Conservation (phyloP, 1,140 invertebrate genomes). For the Mercenaria mercenaria region DNA sequence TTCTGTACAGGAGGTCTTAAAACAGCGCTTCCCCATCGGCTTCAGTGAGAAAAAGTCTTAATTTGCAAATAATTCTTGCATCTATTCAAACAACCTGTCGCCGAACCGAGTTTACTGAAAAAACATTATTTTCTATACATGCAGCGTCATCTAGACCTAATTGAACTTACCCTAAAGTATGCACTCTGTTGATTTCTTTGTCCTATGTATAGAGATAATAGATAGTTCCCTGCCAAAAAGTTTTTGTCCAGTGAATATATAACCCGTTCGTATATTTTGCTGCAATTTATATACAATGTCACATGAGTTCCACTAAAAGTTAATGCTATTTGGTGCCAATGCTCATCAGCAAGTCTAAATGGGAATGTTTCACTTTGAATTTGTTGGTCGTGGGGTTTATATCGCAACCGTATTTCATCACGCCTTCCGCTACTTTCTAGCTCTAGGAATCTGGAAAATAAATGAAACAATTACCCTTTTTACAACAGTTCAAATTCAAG, state of each 20-base stretch:
- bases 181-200: slow-evolving; percentile 94
- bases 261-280: slow-evolving; percentile 92
- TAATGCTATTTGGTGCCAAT: slow-evolving; percentile 94
- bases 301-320: slow-evolving; percentile 93
- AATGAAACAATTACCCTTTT: slow-evolving; percentile 26
- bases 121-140: no score
- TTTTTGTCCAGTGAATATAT: slow-evolving; percentile 90
- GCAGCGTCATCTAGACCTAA: no score
- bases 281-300: slow-evolving; percentile 94
- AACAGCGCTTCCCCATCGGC: no score
- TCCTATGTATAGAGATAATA: slow-evolving; percentile 92
- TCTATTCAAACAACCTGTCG: no score
- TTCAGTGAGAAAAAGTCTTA: no score
- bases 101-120: no score
- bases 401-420: slow-evolving; percentile 91
- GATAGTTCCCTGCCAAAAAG: slow-evolving; percentile 83
- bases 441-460: slow-evolving; percentile 92
- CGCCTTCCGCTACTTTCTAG: slow-evolving; percentile 95
- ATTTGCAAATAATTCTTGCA: no score
- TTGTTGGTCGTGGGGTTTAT: slow-evolving; percentile 82
- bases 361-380: slow-evolving; percentile 94
- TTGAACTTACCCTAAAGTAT: slow-evolving; percentile 92
- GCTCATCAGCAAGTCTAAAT: slow-evolving; percentile 93
- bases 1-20: no score
- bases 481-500: background rate